Base-by-base conservation (phyloP, 2,888 invertebrate species). In the Trichopria drosophilae region DNA sequence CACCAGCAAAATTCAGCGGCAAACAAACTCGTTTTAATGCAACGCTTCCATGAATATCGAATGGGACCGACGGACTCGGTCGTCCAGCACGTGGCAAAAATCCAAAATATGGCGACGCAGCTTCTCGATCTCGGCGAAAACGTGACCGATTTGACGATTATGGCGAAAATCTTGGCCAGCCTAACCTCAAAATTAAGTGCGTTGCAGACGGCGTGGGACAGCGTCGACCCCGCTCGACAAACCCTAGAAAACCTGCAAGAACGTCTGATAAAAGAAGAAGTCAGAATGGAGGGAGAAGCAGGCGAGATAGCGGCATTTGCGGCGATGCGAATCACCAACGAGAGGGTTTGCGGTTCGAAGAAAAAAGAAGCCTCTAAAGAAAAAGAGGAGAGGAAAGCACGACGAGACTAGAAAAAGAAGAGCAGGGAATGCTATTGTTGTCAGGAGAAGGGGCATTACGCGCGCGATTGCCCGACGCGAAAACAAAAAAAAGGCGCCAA, bases 131-230 rank as follows among this genome's bases (percentile, higher is more conserved):
- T 66, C 1, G 63, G 60, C 1, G 62, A 62, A 7, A 13, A 9
- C 1, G 41, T 65, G 2, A 48, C 60, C 0, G 55, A 60, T 6
- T 19, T 40, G 6, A 31, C 57, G 0, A 28, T 63, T 1, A 62
- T 62, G 48, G 58, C 63, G 7, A 65, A 66, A 36, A 52, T 63
- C 18, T 42, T 65, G 5, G 64, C 57, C 2, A 61, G 61, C 31
- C 51, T 66, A 9, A 55, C 64, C 2, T 5, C 51, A 0, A 63
- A 60, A 24, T 64, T 51, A 49, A 53, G 59, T 23, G 34, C 58
- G 1, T 36, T 66, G 3, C 52, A 48, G 7, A 64, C 62, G 12
- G 65, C 60, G 4, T 63, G 62, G 57, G 62, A 63, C 40, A 63
- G 51, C n/a, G 53, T 56, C 4, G 41, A 35, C 2, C 4, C 22